Percentiles rank a stretch among this genome's conserved stretches.
Evolutionary conservation across 1,140 invertebrate genomes (phyloP).

Genomic region (Tribolium castaneum): DNA sequence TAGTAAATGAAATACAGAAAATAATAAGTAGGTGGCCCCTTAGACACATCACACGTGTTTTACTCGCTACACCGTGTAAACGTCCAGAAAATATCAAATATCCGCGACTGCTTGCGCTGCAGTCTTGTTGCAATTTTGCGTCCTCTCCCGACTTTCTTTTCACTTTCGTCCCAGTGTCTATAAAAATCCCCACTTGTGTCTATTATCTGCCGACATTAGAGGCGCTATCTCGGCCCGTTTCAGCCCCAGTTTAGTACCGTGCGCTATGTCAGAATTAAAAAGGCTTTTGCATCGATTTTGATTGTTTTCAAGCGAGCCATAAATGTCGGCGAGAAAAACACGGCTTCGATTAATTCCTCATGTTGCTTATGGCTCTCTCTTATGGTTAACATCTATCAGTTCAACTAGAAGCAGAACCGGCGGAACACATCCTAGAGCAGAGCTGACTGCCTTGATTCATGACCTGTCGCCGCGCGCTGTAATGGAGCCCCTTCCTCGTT

Average conservation of each 20-base stretch:
- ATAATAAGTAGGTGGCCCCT: too few species aligned
- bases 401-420: constrained; percentile 31
- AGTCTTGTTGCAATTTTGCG: too few species aligned
- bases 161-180: not conserved
- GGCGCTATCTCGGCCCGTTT: constrained; percentile 11
- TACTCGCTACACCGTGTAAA: too few species aligned
- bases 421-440: constrained; percentile 46
- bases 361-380: constrained; percentile 32
- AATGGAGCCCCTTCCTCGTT: constrained; percentile 46
- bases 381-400: constrained; percentile 33
- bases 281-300: not conserved
- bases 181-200: not conserved
- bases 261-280: not conserved
- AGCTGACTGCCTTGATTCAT: constrained; percentile 42
- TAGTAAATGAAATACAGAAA: too few species aligned
- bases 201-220: constrained; percentile 26
- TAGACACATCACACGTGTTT: too few species aligned
- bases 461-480: constrained; percentile 47
- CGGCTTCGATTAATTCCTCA: constrained; percentile 12
- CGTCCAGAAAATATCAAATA: too few species aligned
- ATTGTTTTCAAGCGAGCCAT: not conserved
- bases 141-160: not conserved
- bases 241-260: constrained; percentile 11
- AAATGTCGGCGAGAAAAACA: constrained; percentile 12
- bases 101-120: too few species aligned